These are phyloP conservation scores for Torymus aiolomorphi DNA, from an alignment of 2,888 invertebrate species.

Conservation along the genomic window DNA sequence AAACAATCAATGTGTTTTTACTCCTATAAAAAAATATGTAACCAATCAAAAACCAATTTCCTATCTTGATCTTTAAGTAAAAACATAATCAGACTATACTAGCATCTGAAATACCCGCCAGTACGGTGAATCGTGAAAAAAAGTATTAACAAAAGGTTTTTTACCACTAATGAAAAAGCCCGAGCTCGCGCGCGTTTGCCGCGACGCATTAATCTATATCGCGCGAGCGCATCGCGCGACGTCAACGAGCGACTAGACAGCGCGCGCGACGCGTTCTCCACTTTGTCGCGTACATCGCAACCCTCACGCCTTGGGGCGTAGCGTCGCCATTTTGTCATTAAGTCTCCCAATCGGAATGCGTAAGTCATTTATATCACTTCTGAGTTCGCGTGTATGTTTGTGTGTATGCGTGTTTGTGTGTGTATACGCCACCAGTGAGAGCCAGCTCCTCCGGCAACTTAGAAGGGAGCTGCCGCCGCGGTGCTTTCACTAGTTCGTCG, in stretches of 20 bases:
- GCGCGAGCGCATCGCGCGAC: neutral
- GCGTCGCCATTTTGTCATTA: constrained; percentile 72
- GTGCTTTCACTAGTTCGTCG: constrained; percentile 43
- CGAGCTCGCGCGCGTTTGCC: neutral
- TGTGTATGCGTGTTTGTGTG: no score
- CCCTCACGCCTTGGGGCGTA: constrained; percentile 28
- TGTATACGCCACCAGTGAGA: constrained; percentile 62
- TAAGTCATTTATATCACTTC: constrained; percentile 68
- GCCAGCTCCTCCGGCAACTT: constrained; percentile 19
- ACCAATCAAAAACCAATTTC: no score
- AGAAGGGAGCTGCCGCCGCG: constrained; percentile 59
- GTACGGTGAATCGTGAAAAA: neutral
- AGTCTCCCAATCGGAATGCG: constrained; percentile 66
- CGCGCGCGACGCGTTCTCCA: constrained; percentile 41
- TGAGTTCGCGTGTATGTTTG: constrained; percentile 59
- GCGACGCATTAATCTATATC: constrained; percentile 25
- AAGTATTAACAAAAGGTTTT: constrained; percentile 36
- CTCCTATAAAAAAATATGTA: no score
- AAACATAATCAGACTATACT: no score
- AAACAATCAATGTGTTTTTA: no score
- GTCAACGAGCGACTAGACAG: neutral
- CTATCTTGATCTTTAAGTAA: no score
- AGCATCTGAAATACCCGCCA: neutral
- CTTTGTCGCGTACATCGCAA: neutral
- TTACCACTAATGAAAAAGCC: constrained; percentile 39